Evolutionary conservation across 2,797 vertebrate genomes (phyloP).

Genomic region (Myotis daubentonii): DNA sequence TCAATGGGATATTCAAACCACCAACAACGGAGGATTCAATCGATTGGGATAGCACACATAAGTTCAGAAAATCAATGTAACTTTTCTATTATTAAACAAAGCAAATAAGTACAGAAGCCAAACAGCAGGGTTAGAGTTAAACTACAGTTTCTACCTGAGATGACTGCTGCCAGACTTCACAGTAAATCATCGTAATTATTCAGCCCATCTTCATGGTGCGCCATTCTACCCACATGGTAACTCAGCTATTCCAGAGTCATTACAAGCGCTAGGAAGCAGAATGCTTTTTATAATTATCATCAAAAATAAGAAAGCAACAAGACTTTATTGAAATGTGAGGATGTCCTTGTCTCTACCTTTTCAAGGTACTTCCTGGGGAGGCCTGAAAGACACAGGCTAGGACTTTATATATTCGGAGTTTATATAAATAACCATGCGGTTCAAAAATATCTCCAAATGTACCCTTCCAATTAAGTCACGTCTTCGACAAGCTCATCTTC

Average conservation of each 20-base stretch:
- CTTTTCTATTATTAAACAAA: no score
- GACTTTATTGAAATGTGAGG: background rate
- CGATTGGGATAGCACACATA: no score
- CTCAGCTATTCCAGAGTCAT: background rate
- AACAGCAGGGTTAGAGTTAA: no score
- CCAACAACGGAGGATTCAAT: no score
- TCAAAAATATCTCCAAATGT: slow-evolving; percentile 56
- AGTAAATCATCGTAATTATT: background rate
- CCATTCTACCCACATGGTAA: background rate
- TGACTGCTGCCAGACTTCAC: no score
- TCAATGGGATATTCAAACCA: no score
- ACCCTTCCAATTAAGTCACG: slow-evolving; percentile 60
- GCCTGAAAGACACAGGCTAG: background rate
- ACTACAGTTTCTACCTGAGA: no score
- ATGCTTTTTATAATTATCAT: background rate
- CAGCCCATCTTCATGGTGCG: background rate
- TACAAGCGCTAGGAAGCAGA: background rate
- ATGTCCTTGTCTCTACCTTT: background rate
- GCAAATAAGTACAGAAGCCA: no score
- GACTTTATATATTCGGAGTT: background rate
- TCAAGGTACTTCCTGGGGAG: background rate
- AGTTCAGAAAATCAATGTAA: no score
- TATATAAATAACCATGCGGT: slow-evolving; percentile 43
- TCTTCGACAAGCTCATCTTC: slow-evolving; percentile 64
- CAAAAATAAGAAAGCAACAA: background rate